These are phyloP conservation scores for Panzeria rudis DNA, from an alignment of 2,888 invertebrate genomes.

Conservation along the genomic window DNA sequence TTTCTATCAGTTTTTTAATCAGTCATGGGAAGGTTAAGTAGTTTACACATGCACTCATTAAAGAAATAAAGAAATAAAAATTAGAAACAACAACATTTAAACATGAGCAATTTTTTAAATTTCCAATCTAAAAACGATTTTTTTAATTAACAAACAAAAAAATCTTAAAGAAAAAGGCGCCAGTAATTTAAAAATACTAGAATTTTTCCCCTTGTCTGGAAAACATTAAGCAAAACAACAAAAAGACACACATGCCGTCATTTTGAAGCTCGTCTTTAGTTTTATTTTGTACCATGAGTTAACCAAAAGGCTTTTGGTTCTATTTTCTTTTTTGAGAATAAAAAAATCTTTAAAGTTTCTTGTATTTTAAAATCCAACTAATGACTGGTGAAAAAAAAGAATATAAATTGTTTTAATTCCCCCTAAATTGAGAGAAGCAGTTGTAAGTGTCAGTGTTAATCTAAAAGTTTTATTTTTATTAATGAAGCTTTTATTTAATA, in stretches of 20 bases:
- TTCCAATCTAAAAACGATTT: slow-evolving; percentile 35
- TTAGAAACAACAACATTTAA: not conserved
- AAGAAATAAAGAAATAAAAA: slow-evolving; percentile 30
- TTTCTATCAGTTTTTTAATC: slow-evolving; percentile 33
- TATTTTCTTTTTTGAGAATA: slow-evolving; percentile 15
- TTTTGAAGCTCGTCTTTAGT: slow-evolving; percentile 2
- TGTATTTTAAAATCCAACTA: slow-evolving; percentile 20
- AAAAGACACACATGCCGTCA: not conserved
- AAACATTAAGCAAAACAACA: not conserved
- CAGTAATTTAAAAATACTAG: not conserved
- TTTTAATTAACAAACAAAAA: slow-evolving; percentile 31
- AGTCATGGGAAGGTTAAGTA: slow-evolving; percentile 35
- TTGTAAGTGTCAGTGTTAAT: slow-evolving; percentile 19
- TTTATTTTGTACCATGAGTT: not conserved
- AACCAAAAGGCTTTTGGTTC: not conserved
- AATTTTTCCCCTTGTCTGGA: not conserved
- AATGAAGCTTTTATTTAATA: slow-evolving; percentile 26
- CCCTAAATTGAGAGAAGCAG: not conserved
- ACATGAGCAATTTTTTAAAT: slow-evolving; percentile 20
- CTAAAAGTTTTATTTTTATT: slow-evolving; percentile 27
- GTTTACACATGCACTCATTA: slow-evolving; percentile 27
- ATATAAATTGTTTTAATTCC: slow-evolving; percentile 20
- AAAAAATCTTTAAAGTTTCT: not conserved
- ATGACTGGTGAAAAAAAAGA: slow-evolving; percentile 9
- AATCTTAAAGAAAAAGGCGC: slow-evolving; percentile 22